Percentiles rank a stretch among this genome's conserved stretches.
These are phyloP conservation scores for Anastrepha ludens DNA, from an alignment of 1,140 invertebrate genomes.

Conservation along the genomic window DNA sequence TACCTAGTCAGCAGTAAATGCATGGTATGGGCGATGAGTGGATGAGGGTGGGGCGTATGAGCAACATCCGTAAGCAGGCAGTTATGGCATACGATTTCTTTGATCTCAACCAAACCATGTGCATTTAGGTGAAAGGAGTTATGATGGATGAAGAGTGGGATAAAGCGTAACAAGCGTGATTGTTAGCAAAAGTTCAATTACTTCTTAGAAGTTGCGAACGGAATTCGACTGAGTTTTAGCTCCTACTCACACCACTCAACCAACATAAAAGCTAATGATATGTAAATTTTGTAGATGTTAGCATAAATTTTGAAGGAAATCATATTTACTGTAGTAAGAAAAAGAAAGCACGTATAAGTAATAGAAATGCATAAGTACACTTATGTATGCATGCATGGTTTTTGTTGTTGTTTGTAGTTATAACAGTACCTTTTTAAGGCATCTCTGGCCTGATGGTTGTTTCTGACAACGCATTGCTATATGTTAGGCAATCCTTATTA, in stretches of 20 bases:
- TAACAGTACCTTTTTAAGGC: neutral
- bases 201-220: too few relatives aligned
- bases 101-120: slow-evolving; percentile 7
- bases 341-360: neutral
- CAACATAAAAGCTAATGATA: slow-evolving; percentile 54
- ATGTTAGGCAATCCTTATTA: neutral
- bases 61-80: slow-evolving; percentile 7
- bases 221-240: too few relatives aligned
- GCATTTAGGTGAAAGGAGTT: neutral
- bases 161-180: neutral
- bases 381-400: neutral
- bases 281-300: slow-evolving; percentile 53
- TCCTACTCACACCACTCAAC: neutral
- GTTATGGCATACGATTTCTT: slow-evolving; percentile 16
- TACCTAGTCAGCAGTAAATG: neutral
- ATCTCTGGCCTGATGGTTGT: neutral
- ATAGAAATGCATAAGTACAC: neutral
- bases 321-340: neutral
- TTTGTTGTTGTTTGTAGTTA: neutral
- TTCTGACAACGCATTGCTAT: neutral
- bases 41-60: neutral
- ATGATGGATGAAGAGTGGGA: neutral
- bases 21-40: neutral
- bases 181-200: too few relatives aligned
- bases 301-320: slow-evolving; percentile 50